phyloP scores from a whole-genome alignment of 2,888 invertebrate genomes.

The Timema cristinae region DNA sequence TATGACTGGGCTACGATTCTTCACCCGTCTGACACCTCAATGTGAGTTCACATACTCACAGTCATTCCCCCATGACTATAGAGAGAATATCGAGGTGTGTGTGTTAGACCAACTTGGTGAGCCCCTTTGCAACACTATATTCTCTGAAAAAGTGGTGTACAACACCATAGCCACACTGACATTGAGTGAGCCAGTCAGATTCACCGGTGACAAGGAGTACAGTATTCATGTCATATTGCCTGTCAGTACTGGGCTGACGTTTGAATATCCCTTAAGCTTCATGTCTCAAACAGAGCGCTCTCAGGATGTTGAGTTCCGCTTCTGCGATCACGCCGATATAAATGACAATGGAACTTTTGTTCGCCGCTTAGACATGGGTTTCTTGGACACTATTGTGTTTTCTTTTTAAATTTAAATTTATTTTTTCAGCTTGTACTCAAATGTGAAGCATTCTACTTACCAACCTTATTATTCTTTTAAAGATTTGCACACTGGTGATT shows the following conservation, averaged over 20 bases:
- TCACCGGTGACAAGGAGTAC: slow-evolving; percentile 23
- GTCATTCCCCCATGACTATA: slow-evolving; percentile 15
- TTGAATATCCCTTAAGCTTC: slow-evolving; percentile 28
- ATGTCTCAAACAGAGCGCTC: slow-evolving; percentile 25
- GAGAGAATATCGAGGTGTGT: slow-evolving; percentile 28
- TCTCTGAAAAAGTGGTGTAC: slow-evolving; percentile 27
- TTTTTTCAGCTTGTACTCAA: too few relatives aligned
- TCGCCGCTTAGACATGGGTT: slow-evolving; percentile 29
- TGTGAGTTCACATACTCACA: slow-evolving; percentile 24
- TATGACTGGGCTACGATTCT: slow-evolving; percentile 27
- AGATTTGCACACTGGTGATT: too few relatives aligned
- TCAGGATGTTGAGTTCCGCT: slow-evolving; percentile 27
- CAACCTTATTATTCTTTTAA: too few relatives aligned
- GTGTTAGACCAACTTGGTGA: slow-evolving; percentile 21
- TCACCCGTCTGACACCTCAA: slow-evolving; percentile 28
- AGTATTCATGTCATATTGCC: slow-evolving; percentile 26
- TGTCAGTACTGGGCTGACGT: not conserved
- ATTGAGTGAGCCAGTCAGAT: slow-evolving; percentile 24
- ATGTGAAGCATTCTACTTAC: too few relatives aligned
- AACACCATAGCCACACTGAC: slow-evolving; percentile 24
- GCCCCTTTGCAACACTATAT: slow-evolving; percentile 22
- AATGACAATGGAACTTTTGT: slow-evolving; percentile 25
- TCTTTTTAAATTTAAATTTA: too few relatives aligned
- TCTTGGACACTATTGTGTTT: slow-evolving; percentile 27
- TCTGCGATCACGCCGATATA: slow-evolving; percentile 28